These are phyloP conservation scores for Oscheius myriophilus DNA, from an alignment of 2,888 invertebrate genomes.

Conservation along the genomic window DNA sequence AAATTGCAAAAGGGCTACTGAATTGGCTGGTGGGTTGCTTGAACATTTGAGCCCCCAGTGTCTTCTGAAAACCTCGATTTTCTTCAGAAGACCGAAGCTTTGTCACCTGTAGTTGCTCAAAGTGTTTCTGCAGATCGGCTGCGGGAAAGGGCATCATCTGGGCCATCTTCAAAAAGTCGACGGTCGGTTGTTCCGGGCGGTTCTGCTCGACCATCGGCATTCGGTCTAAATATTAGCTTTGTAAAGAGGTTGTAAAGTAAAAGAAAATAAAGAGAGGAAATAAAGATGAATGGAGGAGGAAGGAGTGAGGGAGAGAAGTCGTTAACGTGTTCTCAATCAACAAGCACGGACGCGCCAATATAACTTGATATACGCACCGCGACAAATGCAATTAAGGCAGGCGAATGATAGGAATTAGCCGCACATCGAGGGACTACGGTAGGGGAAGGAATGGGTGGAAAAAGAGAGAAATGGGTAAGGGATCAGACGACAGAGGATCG, in stretches of 20 bases:
- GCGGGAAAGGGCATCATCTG: constrained; percentile 35
- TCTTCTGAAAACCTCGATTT: constrained; percentile 5
- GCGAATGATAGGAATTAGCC: constrained; percentile 26
- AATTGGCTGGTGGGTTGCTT: constrained; percentile 35
- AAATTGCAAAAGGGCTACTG: constrained; percentile 43
- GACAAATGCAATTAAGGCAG: constrained; percentile 28
- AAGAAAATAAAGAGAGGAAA: not conserved
- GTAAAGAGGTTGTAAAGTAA: not conserved
- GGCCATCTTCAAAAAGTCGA: constrained; percentile 33
- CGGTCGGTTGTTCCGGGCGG: constrained; percentile 2
- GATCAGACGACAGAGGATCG: not conserved
- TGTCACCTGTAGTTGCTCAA: constrained; percentile 47
- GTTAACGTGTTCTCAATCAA: constrained; percentile 9
- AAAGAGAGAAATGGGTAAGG: not conserved
- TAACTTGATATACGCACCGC: constrained; percentile 27
- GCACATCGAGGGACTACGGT: constrained; percentile 13
- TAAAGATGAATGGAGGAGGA: constrained; percentile 5
- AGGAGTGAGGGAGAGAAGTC: constrained; percentile 17
- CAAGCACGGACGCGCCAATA: constrained; percentile 28
- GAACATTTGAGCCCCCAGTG: constrained; percentile 12
- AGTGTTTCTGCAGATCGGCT: constrained; percentile 39
- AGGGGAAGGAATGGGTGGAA: not conserved
- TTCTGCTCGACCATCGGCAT: constrained; percentile 29
- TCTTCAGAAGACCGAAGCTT: not conserved
- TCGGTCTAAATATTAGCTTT: constrained; percentile 5